phyloP scores from a whole-genome alignment of 2,888 invertebrate species.

The Netelia melanura region DNA sequence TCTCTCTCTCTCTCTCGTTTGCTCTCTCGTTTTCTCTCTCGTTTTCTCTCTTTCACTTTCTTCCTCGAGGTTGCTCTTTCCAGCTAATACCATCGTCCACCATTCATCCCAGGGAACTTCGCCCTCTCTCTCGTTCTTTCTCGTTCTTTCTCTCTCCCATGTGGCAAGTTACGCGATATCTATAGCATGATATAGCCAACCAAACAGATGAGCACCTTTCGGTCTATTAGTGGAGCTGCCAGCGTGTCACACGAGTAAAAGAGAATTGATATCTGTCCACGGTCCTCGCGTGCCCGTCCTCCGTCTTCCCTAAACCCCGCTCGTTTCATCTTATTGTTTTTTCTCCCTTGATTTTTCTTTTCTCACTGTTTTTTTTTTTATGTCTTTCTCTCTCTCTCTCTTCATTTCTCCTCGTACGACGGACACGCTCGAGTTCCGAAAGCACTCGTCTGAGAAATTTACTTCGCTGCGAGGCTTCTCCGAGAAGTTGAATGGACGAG shows the following conservation, averaged over 20 bases:
- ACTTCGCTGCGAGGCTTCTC: conserved; percentile 35
- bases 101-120: conserved; percentile 38
- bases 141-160: conserved; percentile 26
- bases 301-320: conserved; percentile 69
- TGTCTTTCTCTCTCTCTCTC: conserved; percentile 18
- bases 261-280: conserved; percentile 82
- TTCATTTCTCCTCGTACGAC: conserved; percentile 39
- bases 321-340: conserved; percentile 57
- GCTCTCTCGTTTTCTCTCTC: not conserved
- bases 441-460: conserved; percentile 62
- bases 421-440: conserved; percentile 57
- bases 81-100: conserved; percentile 41
- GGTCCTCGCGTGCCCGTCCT: conserved; percentile 66
- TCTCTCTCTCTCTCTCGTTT: conserved; percentile 24
- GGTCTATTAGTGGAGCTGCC: conserved; percentile 83
- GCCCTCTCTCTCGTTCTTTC: conserved; percentile 14
- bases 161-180: conserved; percentile 34
- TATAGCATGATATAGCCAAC: conserved; percentile 59
- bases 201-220: conserved; percentile 80
- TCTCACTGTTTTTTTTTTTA: not conserved
- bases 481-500: conserved; percentile 22
- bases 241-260: conserved; percentile 73
- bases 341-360: conserved; percentile 25
- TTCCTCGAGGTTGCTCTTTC: conserved; percentile 43
- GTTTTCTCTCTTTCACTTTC: conserved; percentile 52